These are phyloP conservation scores for Hemistola chrysoprasaria DNA, from an alignment of 2,888 invertebrate genomes.

Conservation along the genomic window DNA sequence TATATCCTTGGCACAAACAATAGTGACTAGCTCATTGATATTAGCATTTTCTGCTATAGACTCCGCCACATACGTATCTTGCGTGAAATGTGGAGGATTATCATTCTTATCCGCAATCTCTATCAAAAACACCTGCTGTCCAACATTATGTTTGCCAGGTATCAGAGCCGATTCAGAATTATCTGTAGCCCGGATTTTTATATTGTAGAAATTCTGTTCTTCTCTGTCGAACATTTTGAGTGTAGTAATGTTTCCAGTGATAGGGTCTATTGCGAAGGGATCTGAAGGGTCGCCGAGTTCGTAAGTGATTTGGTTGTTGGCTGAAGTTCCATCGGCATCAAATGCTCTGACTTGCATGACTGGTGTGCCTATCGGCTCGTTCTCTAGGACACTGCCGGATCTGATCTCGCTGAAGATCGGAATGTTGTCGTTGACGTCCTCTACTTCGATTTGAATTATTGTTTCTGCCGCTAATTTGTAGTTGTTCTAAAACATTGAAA, in stretches of 20 bases:
- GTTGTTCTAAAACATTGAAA: slow-evolving; percentile 83
- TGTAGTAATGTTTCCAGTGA: slow-evolving; percentile 95
- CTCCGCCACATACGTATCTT: slow-evolving; percentile 87
- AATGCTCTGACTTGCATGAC: slow-evolving; percentile 95
- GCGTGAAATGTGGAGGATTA: slow-evolving; percentile 94
- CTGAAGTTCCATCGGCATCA: slow-evolving; percentile 92
- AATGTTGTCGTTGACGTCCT: slow-evolving; percentile 95
- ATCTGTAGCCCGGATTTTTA: slow-evolving; percentile 95
- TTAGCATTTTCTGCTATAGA: slow-evolving; percentile 92
- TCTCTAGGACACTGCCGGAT: slow-evolving; percentile 92
- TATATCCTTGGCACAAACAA: slow-evolving; percentile 93
- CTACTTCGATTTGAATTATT: slow-evolving; percentile 88
- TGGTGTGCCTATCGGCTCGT: slow-evolving; percentile 90
- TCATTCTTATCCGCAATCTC: slow-evolving; percentile 98
- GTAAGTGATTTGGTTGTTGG: slow-evolving; percentile 92
- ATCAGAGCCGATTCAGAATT: slow-evolving; percentile 91
- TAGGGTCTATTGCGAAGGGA: slow-evolving; percentile 90
- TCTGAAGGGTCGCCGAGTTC: slow-evolving; percentile 86
- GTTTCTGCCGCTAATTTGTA: slow-evolving; percentile 90
- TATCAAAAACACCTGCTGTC: slow-evolving; percentile 92
- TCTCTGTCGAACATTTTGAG: slow-evolving; percentile 93
- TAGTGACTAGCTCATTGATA: slow-evolving; percentile 90
- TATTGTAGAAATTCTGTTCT: slow-evolving; percentile 90
- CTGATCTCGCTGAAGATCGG: slow-evolving; percentile 92
- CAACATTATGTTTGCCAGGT: slow-evolving; percentile 86